Evolutionary conservation across 2,797 vertebrate genomes (phyloP).

Genomic region (Anguilla pacifica): DNA sequence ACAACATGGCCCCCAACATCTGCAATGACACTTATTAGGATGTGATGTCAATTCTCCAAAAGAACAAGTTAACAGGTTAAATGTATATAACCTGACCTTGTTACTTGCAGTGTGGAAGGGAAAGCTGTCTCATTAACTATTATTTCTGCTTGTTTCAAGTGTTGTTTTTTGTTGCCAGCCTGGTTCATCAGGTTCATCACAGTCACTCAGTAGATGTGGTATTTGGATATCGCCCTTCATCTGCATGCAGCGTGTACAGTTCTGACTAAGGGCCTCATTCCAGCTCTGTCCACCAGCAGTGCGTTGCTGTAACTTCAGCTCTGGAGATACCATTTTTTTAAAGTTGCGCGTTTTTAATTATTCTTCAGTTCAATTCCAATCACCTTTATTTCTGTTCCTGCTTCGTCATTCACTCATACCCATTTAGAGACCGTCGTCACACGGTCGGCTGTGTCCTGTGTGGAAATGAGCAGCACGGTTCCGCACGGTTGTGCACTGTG

Average conservation of each 20-base stretch:
- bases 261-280: not conserved
- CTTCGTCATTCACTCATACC: not conserved
- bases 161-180: conserved; percentile 1
- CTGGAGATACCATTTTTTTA: not conserved
- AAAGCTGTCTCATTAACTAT: conserved; percentile 30
- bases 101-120: not conserved
- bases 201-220: not conserved
- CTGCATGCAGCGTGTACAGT: not conserved
- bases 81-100: not conserved
- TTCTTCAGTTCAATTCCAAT: not conserved
- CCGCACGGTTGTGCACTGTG: not conserved
- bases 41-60: not conserved
- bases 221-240: conserved; percentile 7
- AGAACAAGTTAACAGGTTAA: not conserved
- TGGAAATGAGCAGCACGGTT: not conserved
- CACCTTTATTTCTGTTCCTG: not conserved
- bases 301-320: not conserved
- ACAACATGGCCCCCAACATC: not conserved
- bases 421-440: not conserved
- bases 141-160: conserved; percentile 53
- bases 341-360: not conserved
- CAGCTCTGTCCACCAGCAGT: not conserved
- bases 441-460: not conserved
- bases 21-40: not conserved
- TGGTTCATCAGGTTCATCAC: not conserved